Base-by-base conservation (phyloP, 2,113 vertebrate genomes). In the Epinephelus lanceolatus region DNA sequence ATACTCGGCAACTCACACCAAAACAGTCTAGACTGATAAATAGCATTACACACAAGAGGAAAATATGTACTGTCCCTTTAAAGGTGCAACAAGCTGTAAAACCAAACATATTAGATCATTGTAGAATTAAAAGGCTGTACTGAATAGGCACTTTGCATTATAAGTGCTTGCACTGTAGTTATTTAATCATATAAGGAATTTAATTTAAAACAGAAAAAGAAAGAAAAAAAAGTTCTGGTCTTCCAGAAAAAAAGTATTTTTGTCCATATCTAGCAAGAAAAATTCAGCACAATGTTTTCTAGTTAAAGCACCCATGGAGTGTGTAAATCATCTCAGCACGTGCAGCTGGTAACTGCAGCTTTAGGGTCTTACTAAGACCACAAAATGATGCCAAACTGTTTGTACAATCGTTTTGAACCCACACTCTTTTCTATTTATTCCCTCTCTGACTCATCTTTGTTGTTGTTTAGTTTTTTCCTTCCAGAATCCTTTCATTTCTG, bases 401-500 rank as follows among this genome's bases (percentile, higher is more conserved):
- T 37, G 17, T 21, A 27, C 18, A 21, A 19, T 61, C 19, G 23
- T 53, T 57, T 59, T 17, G 30, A 81, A 65, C 37, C 47, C 37
- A 30, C 40, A 5, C 57, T 23, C 21, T 12, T 53, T 19, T 59
- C 17, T 42, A 1, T 76, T 65, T 8, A 37, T 9, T 40, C 47
- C 17, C 53, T 51, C 45, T 67, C 23, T 47, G 51, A 37, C 40
- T 42, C 40, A 33, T 67, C 23, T 72, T 25, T 47, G 45, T 19
- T 30, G 53, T 47, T 42, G 5, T 42, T 63, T 42, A 17, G 0
- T 61, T 60, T 33, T 13, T 40, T 23, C 30, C 42, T 17, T 42
- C 18, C 45, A 37, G 37, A 27, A 63, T 51, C 69, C 52, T n/a
- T 33, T 78, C 59, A 61, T 76, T 53, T 62, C 23, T 75, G 10